Conservation (phyloP, 2,888 invertebrate species). For the Caenorhabditis zanzibari region DNA sequence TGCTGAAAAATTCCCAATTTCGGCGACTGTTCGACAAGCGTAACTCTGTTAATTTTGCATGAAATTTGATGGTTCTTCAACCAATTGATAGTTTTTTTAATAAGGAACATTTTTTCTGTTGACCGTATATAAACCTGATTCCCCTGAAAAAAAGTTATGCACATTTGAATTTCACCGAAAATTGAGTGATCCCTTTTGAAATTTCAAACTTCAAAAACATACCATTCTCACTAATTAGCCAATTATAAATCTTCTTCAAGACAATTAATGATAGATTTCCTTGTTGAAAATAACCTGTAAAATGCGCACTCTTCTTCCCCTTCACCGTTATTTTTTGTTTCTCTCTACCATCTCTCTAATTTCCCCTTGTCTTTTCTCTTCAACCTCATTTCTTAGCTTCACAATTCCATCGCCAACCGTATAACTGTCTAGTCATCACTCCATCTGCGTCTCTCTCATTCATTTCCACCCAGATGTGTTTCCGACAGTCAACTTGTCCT, state of each 20-base stretch:
- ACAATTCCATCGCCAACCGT: slow-evolving; percentile 33
- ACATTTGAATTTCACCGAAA: too few relatives aligned
- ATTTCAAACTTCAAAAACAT: too few relatives aligned
- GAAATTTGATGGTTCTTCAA: too few relatives aligned
- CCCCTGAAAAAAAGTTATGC: too few relatives aligned
- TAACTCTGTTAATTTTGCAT: too few relatives aligned
- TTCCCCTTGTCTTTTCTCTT: slow-evolving; percentile 18
- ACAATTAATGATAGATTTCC: neutral
- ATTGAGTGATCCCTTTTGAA: too few relatives aligned
- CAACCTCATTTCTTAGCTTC: slow-evolving; percentile 26
- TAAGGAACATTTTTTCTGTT: too few relatives aligned
- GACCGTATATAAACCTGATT: too few relatives aligned
- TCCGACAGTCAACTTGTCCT: slow-evolving; percentile 44
- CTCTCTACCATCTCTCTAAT: slow-evolving; percentile 24
- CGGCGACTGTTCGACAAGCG: too few relatives aligned
- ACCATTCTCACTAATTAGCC: slow-evolving; percentile 2
- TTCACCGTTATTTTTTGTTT: slow-evolving; percentile 13
- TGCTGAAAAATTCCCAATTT: too few relatives aligned
- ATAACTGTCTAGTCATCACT: slow-evolving; percentile 30
- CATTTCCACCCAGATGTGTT: slow-evolving; percentile 10
- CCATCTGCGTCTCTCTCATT: slow-evolving; percentile 22
- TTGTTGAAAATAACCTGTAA: slow-evolving; percentile 47
- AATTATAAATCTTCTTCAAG: too few relatives aligned
- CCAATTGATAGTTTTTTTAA: too few relatives aligned
- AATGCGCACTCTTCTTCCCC: slow-evolving; percentile 16